Evolutionary conservation across 2,888 invertebrate species (phyloP), one percentile per base, ranked within the genome.

Genomic region (Conus canariensis): DNA sequence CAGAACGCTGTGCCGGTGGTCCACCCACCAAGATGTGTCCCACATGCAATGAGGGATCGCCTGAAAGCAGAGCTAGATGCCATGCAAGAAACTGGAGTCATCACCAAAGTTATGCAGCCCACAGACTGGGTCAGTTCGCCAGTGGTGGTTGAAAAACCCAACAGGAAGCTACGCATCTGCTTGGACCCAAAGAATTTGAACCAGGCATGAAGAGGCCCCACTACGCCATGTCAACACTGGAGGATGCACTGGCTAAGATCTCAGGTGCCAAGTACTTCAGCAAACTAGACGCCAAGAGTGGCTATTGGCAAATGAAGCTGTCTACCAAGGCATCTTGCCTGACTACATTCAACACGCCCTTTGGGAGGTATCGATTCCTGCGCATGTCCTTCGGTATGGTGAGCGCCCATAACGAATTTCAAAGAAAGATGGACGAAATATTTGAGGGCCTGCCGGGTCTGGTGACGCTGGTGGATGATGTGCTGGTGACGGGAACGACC

Each of bases 271-370:
- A 60, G 5, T 14, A 56, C 16, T 83, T 83, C 58, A 83, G 56
- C 82, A 83, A 83, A 19, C 58, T 83, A 4, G 82, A 83, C 22
- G 25, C 30, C 12, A 56, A 58, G 12, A 19, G 7, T 19, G 82
- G 82, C 9, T 83, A 30, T 19, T 93, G 91, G 93, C 45, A 64
- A 4, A 77, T 92, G 6, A 89, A 82, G 30, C 60, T 91, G 2
- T 10, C 45, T 22, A 88, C 89, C 22, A 30, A 88, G n/a, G 90
- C 92, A 45, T 91, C n/a, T 91, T 74, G 82, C 60, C 85, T 91
- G 5, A 91, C 91, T 30, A 90, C 90, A 3, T 92, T 86, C 19
- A 86, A 64, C 25, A 59, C 92, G 19, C 93, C 93, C 58, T 92
- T 92, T 90, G 93, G 93, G 0, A 77, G 93, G 58, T 77, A 77